A percentile compares a stretch with the other conserved stretches of the same genome.
phyloP scores from a whole-genome alignment of 1,140 invertebrate species.

The Agrypnia vestita region DNA sequence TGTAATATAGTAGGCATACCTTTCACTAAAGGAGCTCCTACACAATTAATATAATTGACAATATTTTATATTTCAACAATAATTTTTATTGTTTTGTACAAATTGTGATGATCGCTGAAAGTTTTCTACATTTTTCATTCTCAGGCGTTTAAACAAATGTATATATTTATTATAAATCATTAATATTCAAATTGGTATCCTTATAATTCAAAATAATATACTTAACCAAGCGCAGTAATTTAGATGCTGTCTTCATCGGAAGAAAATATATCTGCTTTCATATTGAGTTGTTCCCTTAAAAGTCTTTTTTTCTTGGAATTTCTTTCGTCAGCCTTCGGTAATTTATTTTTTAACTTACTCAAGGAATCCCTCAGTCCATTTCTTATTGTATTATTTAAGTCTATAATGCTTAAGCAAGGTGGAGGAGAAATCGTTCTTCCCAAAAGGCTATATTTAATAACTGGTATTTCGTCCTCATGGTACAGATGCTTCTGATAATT shows the following conservation, averaged over 20 bases:
- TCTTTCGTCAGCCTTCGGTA: conserved; percentile 33
- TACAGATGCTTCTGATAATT: conserved; percentile 44
- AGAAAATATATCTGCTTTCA: conserved; percentile 51
- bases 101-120: no score
- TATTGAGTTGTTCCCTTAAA: conserved; percentile 34
- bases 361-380: conserved; percentile 50
- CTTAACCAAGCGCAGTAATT: not conserved
- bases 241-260: conserved; percentile 57
- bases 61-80: no score
- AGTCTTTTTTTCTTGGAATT: conserved; percentile 54
- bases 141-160: no score
- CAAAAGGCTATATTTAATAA: conserved; percentile 20
- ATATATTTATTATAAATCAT: no score
- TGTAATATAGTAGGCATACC: no score
- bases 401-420: conserved; percentile 55
- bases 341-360: conserved; percentile 47
- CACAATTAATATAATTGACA: no score
- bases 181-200: no score
- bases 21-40: no score
- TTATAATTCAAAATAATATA: no score
- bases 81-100: no score
- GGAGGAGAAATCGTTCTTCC: conserved; percentile 47
- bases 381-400: conserved; percentile 59
- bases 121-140: no score
- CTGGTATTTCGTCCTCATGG: conserved; percentile 43